Evolutionary conservation across 2,888 invertebrate species (phyloP).

Genomic region (Epirrhoe alternata): DNA sequence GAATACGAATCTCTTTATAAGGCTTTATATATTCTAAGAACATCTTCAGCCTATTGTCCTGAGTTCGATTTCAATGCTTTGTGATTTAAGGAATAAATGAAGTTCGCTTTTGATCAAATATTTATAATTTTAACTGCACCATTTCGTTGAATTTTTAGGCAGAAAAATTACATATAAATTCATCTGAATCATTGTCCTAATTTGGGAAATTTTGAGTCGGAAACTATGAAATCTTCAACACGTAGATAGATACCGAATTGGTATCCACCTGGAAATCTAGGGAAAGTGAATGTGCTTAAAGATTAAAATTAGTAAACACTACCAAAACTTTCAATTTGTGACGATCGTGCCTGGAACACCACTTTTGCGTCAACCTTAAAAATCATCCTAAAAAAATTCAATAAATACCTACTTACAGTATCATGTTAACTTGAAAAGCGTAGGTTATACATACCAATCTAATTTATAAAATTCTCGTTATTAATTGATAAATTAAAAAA

Average conservation of each 20-base stretch:
- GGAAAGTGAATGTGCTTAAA: background rate
- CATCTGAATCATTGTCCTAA: slow-evolving; percentile 3
- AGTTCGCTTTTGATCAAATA: no score
- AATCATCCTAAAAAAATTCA: no score
- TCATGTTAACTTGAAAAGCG: no score
- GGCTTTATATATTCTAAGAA: slow-evolving; percentile 50
- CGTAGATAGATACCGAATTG: background rate
- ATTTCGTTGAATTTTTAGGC: background rate
- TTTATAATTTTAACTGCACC: background rate
- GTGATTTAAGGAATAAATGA: slow-evolving; percentile 3
- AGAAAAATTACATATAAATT: background rate
- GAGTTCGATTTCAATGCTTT: slow-evolving; percentile 20
- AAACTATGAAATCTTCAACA: background rate
- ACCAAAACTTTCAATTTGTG: no score
- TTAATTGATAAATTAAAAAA: slow-evolving; percentile 5
- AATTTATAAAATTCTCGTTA: background rate
- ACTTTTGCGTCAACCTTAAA: no score
- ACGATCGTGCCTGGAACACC: no score
- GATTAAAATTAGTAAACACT: no score
- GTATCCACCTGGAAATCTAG: background rate
- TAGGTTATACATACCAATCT: no score
- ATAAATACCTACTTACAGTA: no score
- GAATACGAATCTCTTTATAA: slow-evolving; percentile 67
- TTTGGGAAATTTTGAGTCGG: background rate
- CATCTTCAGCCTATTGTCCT: slow-evolving; percentile 51